Base-by-base conservation (phyloP, 2,888 invertebrate genomes). In the Acronicta aceris region DNA sequence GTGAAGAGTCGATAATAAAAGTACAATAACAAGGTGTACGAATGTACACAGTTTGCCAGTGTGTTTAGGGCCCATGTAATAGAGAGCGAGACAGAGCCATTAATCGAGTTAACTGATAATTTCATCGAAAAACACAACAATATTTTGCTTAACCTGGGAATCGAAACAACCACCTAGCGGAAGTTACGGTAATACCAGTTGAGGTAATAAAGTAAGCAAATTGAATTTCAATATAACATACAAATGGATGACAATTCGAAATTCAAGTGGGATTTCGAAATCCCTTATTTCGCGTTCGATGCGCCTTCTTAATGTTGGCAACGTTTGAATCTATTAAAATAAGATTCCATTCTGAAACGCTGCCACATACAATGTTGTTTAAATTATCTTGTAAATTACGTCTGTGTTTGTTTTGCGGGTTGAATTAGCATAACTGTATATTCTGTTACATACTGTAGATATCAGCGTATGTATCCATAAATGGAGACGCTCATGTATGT, bases 341-440 rank as follows among this genome's bases (percentile, higher is more conserved):
- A 50, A 55, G 15, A 59, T 59, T 42, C 27, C n/a, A n/a, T 38
- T 48, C 8, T 36, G 36, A 46, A 54, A 59, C 33, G 43, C 9
- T 15, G 25, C 55, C 38, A 21, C n/a, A 33, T 16, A 27, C 33
- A 12, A 65, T 65, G 51, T 49, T 48, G 48, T 49, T 59, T 53
- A 71, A 65, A 71, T 72, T 63, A 52, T 63, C 46, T 65, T 56
- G 68, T 60, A 63, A 72, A 76, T 72, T 69, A 56, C 38, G 40
- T 65, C 54, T 59, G 69, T 72, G 57, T 52, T 65, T 47, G 54
- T 33, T 57, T 38, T 15, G 56, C 40, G 51, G 56, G 42, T 16
- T 21, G 41, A 51, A 67, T 73, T 67, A 67, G 46, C 66, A 73
- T 75, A 71, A 59, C 56, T 62, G 61, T 36, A 48, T 69, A 38